Percentiles rank a stretch among this genome's conserved stretches.
Conservation (phyloP, 2,888 invertebrate genomes). For the Plebejus anna region DNA sequence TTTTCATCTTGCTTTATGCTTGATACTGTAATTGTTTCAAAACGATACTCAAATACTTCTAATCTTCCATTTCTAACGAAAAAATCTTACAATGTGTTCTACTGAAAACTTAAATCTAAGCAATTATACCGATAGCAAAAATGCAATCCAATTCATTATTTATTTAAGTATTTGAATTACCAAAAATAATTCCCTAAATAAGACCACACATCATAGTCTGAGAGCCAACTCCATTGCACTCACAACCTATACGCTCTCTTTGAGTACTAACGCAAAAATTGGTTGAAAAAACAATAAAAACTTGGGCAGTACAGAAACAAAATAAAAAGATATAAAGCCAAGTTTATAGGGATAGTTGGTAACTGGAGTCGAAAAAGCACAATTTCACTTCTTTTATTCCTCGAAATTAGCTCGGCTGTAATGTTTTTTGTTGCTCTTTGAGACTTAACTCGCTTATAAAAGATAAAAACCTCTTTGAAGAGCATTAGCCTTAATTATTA, state of each 20-base stretch:
- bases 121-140: too few relatives aligned
- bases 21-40: too few relatives aligned
- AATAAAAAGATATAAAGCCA: constrained; percentile 19
- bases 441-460: constrained; percentile 32
- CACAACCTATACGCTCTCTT: background rate
- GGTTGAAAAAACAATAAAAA: constrained; percentile 9
- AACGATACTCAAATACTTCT: too few relatives aligned
- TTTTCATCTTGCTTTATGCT: background rate
- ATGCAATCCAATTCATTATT: too few relatives aligned
- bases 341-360: constrained; percentile 25
- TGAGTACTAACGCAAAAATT: background rate
- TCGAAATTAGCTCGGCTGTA: constrained; percentile 39
- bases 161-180: too few relatives aligned
- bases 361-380: constrained; percentile 36
- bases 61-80: too few relatives aligned
- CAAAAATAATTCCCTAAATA: too few relatives aligned
- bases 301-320: constrained; percentile 8
- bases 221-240: background rate
- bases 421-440: constrained; percentile 37
- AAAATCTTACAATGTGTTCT: too few relatives aligned
- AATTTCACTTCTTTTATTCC: constrained; percentile 39
- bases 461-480: constrained; percentile 32
- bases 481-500: constrained; percentile 24
- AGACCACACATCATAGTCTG: background rate
- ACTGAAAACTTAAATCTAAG: too few relatives aligned